Evolutionary conservation across 2,888 invertebrate genomes (phyloP).

Genomic region (Lordiphosa fenestrarum): DNA sequence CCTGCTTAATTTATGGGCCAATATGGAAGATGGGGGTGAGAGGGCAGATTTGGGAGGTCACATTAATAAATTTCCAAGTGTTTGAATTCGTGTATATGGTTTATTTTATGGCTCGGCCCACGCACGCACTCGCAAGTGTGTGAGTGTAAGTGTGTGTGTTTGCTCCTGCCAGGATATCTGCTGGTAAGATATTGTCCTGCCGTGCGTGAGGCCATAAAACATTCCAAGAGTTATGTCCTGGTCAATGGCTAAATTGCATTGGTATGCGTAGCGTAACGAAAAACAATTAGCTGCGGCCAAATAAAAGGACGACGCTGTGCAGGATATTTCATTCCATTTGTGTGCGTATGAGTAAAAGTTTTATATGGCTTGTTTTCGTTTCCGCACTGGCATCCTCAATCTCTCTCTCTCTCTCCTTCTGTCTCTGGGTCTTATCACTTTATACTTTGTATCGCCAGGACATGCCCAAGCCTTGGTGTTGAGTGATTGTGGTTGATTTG

Average conservation of each 20-base stretch:
- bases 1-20: constrained; percentile 21
- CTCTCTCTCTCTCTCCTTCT: constrained; percentile 3
- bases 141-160: constrained; percentile 2
- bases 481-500: constrained; percentile 44
- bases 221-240: constrained; percentile 60
- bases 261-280: constrained; percentile 72
- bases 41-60: constrained; percentile 21
- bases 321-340: constrained; percentile 13
- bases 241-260: constrained; percentile 61
- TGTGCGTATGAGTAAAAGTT: constrained; percentile 39
- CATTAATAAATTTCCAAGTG: constrained; percentile 69
- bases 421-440: constrained; percentile 54
- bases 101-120: constrained; percentile 58
- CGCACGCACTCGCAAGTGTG: constrained; percentile 34
- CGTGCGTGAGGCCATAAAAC: constrained; percentile 70
- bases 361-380: constrained; percentile 56
- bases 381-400: constrained; percentile 19
- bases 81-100: constrained; percentile 49
- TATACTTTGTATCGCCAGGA: constrained; percentile 46
- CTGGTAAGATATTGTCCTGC: constrained; percentile 64
- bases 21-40: constrained; percentile 16
- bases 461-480: constrained; percentile 14
- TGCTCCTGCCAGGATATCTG: constrained; percentile 36
- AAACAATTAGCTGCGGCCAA: constrained; percentile 70
- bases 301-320: constrained; percentile 38